A percentile compares a stretch with the other conserved stretches of the same genome.
phyloP scores from a whole-genome alignment of 30 jellyfish, hydroid and myxozoan species.

The Nemopilema nomurai region DNA sequence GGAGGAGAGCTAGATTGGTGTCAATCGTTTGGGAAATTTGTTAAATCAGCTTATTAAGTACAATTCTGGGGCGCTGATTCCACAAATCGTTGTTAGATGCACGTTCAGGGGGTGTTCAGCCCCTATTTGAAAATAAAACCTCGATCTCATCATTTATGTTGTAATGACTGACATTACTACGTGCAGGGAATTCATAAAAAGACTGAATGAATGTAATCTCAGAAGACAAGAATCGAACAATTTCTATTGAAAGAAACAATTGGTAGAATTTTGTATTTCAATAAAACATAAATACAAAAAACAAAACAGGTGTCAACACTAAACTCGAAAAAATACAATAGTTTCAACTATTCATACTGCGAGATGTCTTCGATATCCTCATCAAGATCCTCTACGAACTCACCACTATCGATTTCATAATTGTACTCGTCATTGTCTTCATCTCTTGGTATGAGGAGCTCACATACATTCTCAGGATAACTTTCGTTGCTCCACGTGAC shows the following conservation, averaged over 20 bases:
- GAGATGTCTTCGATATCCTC: not conserved
- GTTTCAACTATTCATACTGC: not conserved
- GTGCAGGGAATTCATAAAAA: not conserved
- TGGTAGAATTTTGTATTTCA: not conserved
- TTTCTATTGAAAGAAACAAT: not conserved
- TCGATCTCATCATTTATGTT: conserved; percentile 1
- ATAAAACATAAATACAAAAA: not conserved
- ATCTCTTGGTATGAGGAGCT: conserved; percentile 12
- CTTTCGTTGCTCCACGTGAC: conserved; percentile 43
- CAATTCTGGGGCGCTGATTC: conserved; percentile 63
- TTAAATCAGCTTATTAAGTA: conserved; percentile 10
- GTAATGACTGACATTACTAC: not conserved
- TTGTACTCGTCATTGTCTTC: conserved; percentile 7
- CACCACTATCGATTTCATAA: not conserved
- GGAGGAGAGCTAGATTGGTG: conserved; percentile 55
- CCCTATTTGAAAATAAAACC: conserved; percentile 25
- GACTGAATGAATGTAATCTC: not conserved
- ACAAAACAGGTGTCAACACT: not conserved
- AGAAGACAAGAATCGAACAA: not conserved
- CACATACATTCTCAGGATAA: conserved; percentile 47
- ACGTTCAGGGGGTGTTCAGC: conserved; percentile 26
- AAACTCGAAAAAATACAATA: not conserved
- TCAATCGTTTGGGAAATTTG: conserved; percentile 48
- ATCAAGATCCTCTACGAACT: conserved; percentile 2
- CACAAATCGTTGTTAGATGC: conserved; percentile 61